Evolutionary conservation across 2,888 invertebrate species (phyloP), one percentile per base, ranked within the genome.

Genomic region (Microplitis deprimator): DNA sequence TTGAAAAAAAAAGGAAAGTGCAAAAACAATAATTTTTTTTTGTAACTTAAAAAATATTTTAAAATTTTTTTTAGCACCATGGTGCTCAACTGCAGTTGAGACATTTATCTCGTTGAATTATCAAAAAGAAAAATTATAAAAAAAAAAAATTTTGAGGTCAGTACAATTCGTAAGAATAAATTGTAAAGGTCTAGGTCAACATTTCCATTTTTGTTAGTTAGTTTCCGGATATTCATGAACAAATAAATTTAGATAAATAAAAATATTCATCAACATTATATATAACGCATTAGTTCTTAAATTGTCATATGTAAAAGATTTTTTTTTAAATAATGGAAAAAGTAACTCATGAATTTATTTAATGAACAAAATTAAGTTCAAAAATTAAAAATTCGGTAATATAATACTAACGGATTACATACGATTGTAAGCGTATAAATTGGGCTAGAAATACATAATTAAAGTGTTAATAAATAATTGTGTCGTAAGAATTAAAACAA

Each of bases 401-500:
- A 29, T 65, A 8, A 3, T 7, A 29, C 20, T 6, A 65, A 29
- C 8, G 5, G 20, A 20, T 65, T 68, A 17, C 50, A 50, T 16
- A 59, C 8, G 10, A 41, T 6, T 40, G 16, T 40, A 20, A 60
- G 20, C 16, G 8, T 60, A 39, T 17, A 60, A 59, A 59, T 8
- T n/a, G 29, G 65, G 67, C 6, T 40, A 50, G n/a, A 67, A 50
- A 29, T 29, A 65, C 20, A 41, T 67, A 20, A 50, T 50, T 59
- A 62, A 16, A 61, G 17, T 60, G 39, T 17, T 61, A 7, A 40
- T 41, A 68, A 17, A 68, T 20, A 68, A 38, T 77, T 65, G 68
- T 77, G 71, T 74, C 68, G 77, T 77, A 77, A 77, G 65, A 74
- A 67, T 13, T 39, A 13, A 77, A 74, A 59, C 71, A 74, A 71